A percentile compares a stretch with the other conserved stretches of the same genome.
phyloP scores from a whole-genome alignment of 2,888 invertebrate species.

The Bellardia bayeri region DNA sequence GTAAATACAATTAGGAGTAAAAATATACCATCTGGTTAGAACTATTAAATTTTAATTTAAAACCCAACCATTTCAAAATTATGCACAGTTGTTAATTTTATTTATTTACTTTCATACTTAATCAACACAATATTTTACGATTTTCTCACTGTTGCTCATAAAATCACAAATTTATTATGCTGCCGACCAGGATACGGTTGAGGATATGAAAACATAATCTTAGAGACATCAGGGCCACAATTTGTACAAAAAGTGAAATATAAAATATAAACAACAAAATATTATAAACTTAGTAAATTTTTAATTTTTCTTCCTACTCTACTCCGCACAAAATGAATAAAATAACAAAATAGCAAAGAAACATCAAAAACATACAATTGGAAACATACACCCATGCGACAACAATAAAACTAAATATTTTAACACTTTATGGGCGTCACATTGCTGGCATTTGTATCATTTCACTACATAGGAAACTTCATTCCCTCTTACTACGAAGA shows the following conservation, averaged over 20 bases:
- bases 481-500: not conserved
- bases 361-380: not conserved
- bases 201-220: constrained; percentile 11
- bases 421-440: constrained; percentile 50
- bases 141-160: not conserved
- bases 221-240: constrained; percentile 8
- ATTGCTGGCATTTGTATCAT: constrained; percentile 32
- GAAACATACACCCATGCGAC: not conserved
- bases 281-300: constrained; percentile 16
- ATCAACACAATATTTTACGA: too few relatives aligned
- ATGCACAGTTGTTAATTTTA: too few relatives aligned
- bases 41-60: too few relatives aligned
- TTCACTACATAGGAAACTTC: not conserved
- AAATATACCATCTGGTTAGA: too few relatives aligned
- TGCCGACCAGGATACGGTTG: not conserved
- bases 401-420: constrained; percentile 43
- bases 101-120: too few relatives aligned
- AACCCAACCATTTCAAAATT: too few relatives aligned
- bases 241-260: not conserved
- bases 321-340: not conserved
- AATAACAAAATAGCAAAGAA: not conserved
- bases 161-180: not conserved
- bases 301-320: constrained; percentile 15
- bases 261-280: constrained; percentile 28
- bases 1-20: too few relatives aligned